Conservation (phyloP, 1,140 invertebrate genomes). For the Diorhabda elongata region DNA sequence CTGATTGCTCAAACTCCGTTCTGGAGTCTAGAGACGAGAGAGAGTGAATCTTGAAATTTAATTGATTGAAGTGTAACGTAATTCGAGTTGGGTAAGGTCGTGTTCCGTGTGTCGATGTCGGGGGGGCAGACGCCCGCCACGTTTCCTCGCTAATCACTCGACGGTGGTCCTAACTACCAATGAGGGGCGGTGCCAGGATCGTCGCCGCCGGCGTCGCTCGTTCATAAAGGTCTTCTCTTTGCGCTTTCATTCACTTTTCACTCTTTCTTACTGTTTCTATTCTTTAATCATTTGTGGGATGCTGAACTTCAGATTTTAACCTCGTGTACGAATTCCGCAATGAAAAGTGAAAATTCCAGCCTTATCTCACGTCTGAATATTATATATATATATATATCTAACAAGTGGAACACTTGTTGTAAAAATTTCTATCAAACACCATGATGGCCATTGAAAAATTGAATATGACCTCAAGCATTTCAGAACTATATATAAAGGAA, state of each 20-base stretch:
- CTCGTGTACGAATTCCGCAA: not conserved
- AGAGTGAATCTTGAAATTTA: constrained; percentile 2
- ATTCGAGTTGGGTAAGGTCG: not conserved
- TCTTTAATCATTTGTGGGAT: not conserved
- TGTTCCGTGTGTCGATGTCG: not conserved
- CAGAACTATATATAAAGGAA: no score
- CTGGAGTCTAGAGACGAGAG: not conserved
- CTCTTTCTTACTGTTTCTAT: not conserved
- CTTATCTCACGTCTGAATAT: no score
- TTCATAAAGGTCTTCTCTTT: not conserved
- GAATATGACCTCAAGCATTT: no score
- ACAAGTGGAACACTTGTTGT: no score
- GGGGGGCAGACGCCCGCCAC: no score
- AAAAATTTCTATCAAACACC: no score
- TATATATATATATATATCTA: no score
- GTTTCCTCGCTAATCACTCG: not conserved
- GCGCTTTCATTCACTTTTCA: not conserved
- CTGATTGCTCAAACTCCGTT: not conserved
- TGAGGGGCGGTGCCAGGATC: not conserved
- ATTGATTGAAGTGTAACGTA: not conserved
- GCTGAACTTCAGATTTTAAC: not conserved
- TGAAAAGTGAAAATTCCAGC: no score
- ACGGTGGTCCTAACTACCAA: not conserved
- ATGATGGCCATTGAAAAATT: no score
- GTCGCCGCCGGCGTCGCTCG: not conserved